phyloP scores from a whole-genome alignment of 2,888 invertebrate species.

The Lasioglossum oenotherae region DNA sequence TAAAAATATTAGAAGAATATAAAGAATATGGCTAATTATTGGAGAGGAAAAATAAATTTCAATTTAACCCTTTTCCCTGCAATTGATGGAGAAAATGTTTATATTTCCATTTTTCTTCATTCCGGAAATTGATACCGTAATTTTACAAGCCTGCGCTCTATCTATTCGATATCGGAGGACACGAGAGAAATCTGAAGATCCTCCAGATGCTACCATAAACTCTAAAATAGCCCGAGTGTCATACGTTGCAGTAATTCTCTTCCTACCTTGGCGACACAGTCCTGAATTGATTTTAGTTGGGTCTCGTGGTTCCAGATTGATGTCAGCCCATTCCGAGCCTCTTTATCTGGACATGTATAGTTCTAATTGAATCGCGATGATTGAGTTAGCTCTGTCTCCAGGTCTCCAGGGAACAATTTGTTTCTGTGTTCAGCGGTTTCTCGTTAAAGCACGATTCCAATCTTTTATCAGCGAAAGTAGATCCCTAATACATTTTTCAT shows the following conservation, averaged over 20 bases:
- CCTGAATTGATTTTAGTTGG: background rate
- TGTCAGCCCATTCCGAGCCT: background rate
- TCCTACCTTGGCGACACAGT: background rate
- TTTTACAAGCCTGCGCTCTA: background rate
- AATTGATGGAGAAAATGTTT: background rate
- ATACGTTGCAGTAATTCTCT: background rate
- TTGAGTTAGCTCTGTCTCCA: background rate
- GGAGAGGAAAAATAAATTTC: background rate
- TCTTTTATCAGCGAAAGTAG: background rate
- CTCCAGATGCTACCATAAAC: background rate
- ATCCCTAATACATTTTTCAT: background rate
- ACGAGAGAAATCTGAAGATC: background rate
- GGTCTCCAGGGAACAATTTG: background rate
- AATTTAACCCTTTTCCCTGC: background rate
- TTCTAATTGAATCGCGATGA: conserved; percentile 7
- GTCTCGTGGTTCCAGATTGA: background rate
- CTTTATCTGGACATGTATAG: background rate
- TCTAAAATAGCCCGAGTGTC: background rate
- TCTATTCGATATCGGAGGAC: background rate
- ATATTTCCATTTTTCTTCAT: background rate
- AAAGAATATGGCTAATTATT: too few species aligned
- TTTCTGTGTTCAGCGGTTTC: background rate
- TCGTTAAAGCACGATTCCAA: background rate
- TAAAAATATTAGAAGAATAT: background rate
- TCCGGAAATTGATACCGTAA: background rate